phyloP scores from a whole-genome alignment of 2,113 vertebrate genomes.

The Toxotes jaculatrix region DNA sequence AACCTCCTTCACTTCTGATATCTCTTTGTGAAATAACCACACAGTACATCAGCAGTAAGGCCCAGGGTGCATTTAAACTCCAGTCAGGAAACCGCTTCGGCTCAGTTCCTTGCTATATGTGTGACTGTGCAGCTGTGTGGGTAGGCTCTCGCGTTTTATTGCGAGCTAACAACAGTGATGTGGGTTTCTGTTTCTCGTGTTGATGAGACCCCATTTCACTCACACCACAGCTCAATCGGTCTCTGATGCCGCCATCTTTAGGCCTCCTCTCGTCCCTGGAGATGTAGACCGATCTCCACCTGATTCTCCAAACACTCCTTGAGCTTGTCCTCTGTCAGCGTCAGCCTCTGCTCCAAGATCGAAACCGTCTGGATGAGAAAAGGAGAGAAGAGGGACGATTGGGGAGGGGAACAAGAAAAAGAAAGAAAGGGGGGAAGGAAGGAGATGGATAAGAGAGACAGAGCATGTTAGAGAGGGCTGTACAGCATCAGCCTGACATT shows the following conservation, averaged over 20 bases:
- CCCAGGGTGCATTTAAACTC: constrained; percentile 34
- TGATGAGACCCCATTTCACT: constrained; percentile 14
- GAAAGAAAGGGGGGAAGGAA: constrained; percentile 25
- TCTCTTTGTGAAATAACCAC: constrained; percentile 36
- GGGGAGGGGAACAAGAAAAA: constrained; percentile 14
- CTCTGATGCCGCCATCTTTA: constrained; percentile 41
- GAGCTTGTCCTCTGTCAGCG: constrained; percentile 94
- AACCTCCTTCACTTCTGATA: constrained; percentile 52
- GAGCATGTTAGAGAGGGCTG: constrained; percentile 67
- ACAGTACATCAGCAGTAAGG: constrained; percentile 19
- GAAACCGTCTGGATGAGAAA: constrained; percentile 79
- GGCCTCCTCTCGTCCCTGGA: constrained; percentile 63
- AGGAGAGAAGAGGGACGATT: not conserved
- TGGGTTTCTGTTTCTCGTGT: not conserved
- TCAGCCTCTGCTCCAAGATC: constrained; percentile 91
- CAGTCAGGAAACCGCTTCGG: not conserved
- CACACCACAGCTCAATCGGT: constrained; percentile 19
- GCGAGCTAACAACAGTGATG: not conserved
- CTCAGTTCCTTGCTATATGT: not conserved
- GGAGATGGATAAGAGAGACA: constrained; percentile 54
- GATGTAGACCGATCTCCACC: constrained; percentile 86
- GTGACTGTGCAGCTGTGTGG: not conserved
- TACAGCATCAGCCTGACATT: constrained; percentile 71
- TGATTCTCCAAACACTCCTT: constrained; percentile 95
- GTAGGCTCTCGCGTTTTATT: not conserved